Evolutionary conservation across 2,888 invertebrate species (phyloP).

Genomic region (Macrosiphum euphorbiae): DNA sequence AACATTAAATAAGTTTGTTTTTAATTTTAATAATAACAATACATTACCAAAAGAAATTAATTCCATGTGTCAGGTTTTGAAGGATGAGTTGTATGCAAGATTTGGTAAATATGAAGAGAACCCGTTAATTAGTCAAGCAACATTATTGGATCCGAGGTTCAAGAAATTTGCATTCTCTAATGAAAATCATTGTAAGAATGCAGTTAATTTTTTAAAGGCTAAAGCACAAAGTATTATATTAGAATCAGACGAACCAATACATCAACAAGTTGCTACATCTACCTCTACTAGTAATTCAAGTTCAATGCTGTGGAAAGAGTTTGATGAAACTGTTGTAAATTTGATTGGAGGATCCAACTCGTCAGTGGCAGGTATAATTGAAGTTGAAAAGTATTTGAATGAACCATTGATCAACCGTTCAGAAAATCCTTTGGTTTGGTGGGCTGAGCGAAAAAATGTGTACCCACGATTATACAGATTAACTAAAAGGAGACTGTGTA

Average conservation of each 20-base stretch:
- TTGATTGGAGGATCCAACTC: neutral
- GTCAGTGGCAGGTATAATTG: slow-evolving; percentile 47
- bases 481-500: neutral
- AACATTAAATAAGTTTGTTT: neutral
- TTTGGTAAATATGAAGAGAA: slow-evolving; percentile 27
- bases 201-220: neutral
- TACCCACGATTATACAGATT: slow-evolving; percentile 1
- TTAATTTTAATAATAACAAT: neutral
- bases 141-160: too few species aligned
- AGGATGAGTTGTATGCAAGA: neutral
- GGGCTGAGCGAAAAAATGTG: neutral
- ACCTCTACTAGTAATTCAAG: slow-evolving; percentile 43
- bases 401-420: neutral
- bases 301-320: slow-evolving; percentile 29
- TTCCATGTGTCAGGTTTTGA: slow-evolving; percentile 2
- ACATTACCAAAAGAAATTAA: slow-evolving; percentile 14
- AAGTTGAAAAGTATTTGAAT: slow-evolving; percentile 21
- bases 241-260: neutral
- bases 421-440: slow-evolving; percentile 26
- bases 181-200: neutral
- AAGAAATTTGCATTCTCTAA: neutral
- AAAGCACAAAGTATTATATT: neutral
- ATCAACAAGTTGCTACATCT: too few species aligned
- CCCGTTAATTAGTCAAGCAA: neutral
- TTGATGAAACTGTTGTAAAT: neutral